Evolutionary conservation across 2,797 vertebrate species (phyloP), one percentile per base, ranked within the genome.

Genomic region (Alauda arvensis): DNA sequence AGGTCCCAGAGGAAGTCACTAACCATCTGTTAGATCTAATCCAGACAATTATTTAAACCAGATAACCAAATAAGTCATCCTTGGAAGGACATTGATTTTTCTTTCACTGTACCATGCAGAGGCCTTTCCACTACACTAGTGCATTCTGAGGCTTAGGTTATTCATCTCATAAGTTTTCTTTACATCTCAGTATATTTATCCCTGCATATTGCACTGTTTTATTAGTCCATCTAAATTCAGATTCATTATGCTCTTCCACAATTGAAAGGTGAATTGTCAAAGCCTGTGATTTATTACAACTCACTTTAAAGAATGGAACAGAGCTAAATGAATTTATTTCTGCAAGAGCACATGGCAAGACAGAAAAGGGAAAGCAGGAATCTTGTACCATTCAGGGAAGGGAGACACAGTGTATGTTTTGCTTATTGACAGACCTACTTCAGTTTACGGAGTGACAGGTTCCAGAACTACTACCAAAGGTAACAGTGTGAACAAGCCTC

Each of bases 221-320:
- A 89, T 93, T 82, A 85, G 83, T 59, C 63, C 51, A 91, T 82
- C 87, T 91, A 92, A 90, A 93, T 91, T 87, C 85, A 90, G 77
- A 91, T 61, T 83, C 67, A 92, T 87, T 83, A 85, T n/a, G 40
- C 67, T 90, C 40, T 79, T 93, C 57, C 59, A 63, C 40, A 89
- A 53, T 68, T 34, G 61, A 89, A 91, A 93, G 61, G 77, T 92
- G 89, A 92, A 77, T 40, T 91, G 83, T 88, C 87, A 89, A 88
- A 91, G 77, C 55, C 80, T 66, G 46, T 85, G 88, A 94, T 79
- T 91, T 92, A 92, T 83, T 87, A 70, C 57, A 87, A 57, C 62
- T 80, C 62, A 79, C 29, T 87, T 85, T 90, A 89, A 90, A 74
- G 46, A 80, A 52, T 25, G 2, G 34, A 80, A 82, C 26, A 76